Base-by-base conservation (phyloP, 2,888 invertebrate species). In the Eristalinus sepulchralis region DNA sequence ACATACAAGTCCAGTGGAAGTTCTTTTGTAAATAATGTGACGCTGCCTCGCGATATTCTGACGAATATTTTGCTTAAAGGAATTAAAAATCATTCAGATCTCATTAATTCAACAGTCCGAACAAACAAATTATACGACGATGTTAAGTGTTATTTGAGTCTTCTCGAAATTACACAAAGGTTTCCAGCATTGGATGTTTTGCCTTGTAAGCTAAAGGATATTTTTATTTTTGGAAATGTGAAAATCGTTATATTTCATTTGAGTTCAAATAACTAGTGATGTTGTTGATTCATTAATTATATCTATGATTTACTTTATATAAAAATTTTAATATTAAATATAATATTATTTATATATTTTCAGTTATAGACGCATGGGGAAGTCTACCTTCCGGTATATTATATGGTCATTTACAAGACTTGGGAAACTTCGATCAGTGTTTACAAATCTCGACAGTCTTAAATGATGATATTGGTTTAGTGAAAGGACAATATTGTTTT, bases 351-450 rank as follows among this genome's bases (percentile, higher is more conserved):
- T 27, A 5, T 5, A 27, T 27, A 27, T 22, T 63, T 39, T 39
- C 24, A 85, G 85, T 85, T 36, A 10, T 85, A 9, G 85, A 85
- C 24, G 59, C 85, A 0, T 85, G 85, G 85, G 85, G 81, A 0
- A 81, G 24, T 53, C 27, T 85, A 4, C 85, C 85, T 0, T 27
- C 82, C 2, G 85, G 85, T 11, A 20, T 85, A 8, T 77, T 85
- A 6, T 36, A 53, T 11, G 81, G 76, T 1, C 71, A 78, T 39
- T 62, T 82, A 8, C 59, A 68, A 11, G 70, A 70, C 31, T 33
- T 82, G 10, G 85, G 85, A 0, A 72, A 70, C 53, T 85, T 72
- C 13, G 81, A 85, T 66, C 76, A 85, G 22, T 81, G 85, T 13
- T 10, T 85, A 2, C 59, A 34, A 22, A 73, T 68, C 39, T 77